Base-by-base conservation (phyloP, 2,113 vertebrate species). In the Cynocephalus volans region DNA sequence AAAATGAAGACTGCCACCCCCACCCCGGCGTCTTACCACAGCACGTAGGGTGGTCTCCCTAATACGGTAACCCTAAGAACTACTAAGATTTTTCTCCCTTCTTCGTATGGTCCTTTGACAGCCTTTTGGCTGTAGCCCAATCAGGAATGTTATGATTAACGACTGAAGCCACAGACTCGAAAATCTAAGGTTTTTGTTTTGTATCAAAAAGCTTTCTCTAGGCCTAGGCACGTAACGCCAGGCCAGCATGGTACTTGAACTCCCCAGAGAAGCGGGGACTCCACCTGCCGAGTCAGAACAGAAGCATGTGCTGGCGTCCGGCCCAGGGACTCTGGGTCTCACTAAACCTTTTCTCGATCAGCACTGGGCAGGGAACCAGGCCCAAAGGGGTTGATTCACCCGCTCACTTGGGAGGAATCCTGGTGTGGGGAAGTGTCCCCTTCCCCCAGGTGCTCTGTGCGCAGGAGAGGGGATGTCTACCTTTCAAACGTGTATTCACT, bases 401-500 rank as follows among this genome's bases (percentile, higher is more conserved):
- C 0, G 5, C 33, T 33, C 1, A 5, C 23, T 23, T 14, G 28
- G 79, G 54, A 36, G 56, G 6, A 48, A 18, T 7, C 88, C 48
- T 5, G 2, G 0, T 2, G 10, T 18, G 4, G 4, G 21, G 58
- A 8, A 64, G 0, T 0, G 18, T 33, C 14, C 3, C 2, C 26
- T 10, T 8, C 26, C 50, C 2, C 17, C 36, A 1, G 54, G 50
- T 0, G 12, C 19, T 0, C 8, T 3, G 24, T 26, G 87, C 3
- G 0, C 10, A 4, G 86, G 52, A 54, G 62, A 48, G 5, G 0
- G 13, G 45, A 7, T 13, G 8, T 79, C 90, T 98, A 99, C 99
- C 99, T 99, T 97, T 99, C 99, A 80, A 99, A 99, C 0, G 99
- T 99, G 97, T 99, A 99, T 98, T 99, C 99, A 18, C 99, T 99